A percentile compares a stretch with the other conserved stretches of the same genome.
phyloP scores from a whole-genome alignment of 1,140 invertebrate species.

The Phortica variegata region DNA sequence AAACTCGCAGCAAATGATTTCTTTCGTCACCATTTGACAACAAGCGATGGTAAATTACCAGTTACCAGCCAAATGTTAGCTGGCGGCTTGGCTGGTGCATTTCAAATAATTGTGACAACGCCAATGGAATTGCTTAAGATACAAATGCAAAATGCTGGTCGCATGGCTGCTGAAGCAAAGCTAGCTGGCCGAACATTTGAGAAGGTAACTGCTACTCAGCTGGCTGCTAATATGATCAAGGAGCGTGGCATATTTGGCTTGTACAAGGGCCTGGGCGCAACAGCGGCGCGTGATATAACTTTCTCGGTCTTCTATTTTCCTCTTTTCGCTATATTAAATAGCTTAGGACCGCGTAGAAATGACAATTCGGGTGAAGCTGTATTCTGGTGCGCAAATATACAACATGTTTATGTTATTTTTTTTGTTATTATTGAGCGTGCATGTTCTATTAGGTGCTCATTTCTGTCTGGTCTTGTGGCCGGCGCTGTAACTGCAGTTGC shows the following conservation, averaged over 20 bases:
- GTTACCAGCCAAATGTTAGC: slow-evolving; percentile 81
- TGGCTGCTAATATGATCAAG: slow-evolving; percentile 74
- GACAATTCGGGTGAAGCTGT: slow-evolving; percentile 69
- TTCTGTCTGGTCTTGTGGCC: slow-evolving; percentile 81
- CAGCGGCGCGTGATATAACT: slow-evolving; percentile 85
- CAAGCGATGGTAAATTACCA: slow-evolving; percentile 64
- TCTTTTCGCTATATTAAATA: slow-evolving; percentile 79
- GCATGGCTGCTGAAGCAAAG: slow-evolving; percentile 66
- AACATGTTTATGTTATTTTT: slow-evolving; percentile 63
- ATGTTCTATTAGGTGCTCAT: slow-evolving; percentile 74
- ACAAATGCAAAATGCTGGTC: slow-evolving; percentile 93
- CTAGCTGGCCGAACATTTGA: slow-evolving; percentile 61
- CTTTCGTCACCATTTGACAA: slow-evolving; percentile 76
- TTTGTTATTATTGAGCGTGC: no score
- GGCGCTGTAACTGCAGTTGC: slow-evolving; percentile 82
- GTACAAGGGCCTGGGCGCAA: slow-evolving; percentile 89
- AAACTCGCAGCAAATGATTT: slow-evolving; percentile 97
- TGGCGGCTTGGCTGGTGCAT: slow-evolving; percentile 88
- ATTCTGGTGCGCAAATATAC: slow-evolving; percentile 56
- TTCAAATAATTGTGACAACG: slow-evolving; percentile 96
- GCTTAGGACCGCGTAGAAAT: slow-evolving; percentile 18
- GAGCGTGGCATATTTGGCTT: slow-evolving; percentile 86
- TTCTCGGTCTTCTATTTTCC: slow-evolving; percentile 98
- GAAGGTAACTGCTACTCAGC: slow-evolving; percentile 75
- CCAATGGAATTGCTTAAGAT: slow-evolving; percentile 99